Base-by-base conservation (phyloP, 2,888 invertebrate genomes). In the Adela reaumurella region DNA sequence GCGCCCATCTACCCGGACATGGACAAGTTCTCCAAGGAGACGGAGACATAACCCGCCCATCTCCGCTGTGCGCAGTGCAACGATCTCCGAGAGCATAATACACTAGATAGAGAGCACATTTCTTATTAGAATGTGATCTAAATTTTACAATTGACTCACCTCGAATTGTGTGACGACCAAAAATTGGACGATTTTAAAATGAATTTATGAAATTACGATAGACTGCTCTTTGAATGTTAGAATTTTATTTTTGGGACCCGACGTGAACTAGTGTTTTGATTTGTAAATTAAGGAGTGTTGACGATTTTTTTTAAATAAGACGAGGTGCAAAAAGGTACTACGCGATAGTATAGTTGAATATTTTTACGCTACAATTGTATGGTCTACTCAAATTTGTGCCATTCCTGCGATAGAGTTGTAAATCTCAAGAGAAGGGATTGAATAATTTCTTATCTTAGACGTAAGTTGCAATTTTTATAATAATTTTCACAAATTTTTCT, bases 1-100 rank as follows among this genome's bases (percentile, higher is more conserved):
- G 87, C 89, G 50, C 90, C 90, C 4, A 90, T 92, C 52, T 92
- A 92, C 68, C 90, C 92, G 19, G 86, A 86, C 64, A 87, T 88
- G 52, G 87, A 88, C 57, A 88, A 87, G 64, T 89, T 82, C 68
- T 84, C 87, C 60, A 91, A 90, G 70, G 92, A 92, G 74, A 90
- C 90, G 50, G 91, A 91, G 73, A 89, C 91, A 74, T 92, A 89
- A 84, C 61, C 52, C 48, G 53, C 50, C 48, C 47, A 45, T 50
- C 61, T 57, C 3, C 18, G 43, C 43, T 17, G 3, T 10, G 2
- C 43, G 24, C 8, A 24, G 24, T 6, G 24, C 8, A 24, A 24
- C 24, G 24, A 24, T 24, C 24, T 24, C 24, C n/a, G n/a, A n/a
- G n/a, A 24, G 24, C 24, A 24, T 24, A 24, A 24, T 24, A 24